phyloP scores from a whole-genome alignment of 1,140 invertebrate genomes.

The Drosophila melanogaster region DNA sequence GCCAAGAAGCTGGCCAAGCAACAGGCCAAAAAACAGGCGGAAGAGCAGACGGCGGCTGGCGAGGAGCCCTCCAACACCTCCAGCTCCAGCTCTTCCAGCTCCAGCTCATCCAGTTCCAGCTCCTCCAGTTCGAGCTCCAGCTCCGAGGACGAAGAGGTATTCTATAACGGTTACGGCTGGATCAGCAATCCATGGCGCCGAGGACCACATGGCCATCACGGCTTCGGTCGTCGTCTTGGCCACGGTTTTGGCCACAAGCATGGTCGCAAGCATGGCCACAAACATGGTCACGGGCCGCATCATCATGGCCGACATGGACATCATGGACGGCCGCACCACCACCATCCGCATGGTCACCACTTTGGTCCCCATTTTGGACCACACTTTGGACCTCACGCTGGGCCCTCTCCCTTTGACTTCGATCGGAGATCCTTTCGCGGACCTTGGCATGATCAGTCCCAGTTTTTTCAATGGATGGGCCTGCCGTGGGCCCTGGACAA shows the following conservation, averaged over 20 bases:
- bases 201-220: conserved; percentile 30
- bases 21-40: background rate
- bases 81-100: conserved; percentile 36
- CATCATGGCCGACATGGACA: conserved; percentile 8
- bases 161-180: conserved; percentile 28
- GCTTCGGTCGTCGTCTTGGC: conserved; percentile 13
- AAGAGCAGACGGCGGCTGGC: background rate
- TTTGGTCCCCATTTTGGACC: conserved; percentile 19
- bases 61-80: conserved; percentile 30
- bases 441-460: conserved; percentile 31
- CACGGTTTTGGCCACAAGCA: conserved; percentile 36
- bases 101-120: conserved; percentile 32
- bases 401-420: conserved; percentile 15
- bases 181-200: conserved; percentile 27
- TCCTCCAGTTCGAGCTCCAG: conserved; percentile 39
- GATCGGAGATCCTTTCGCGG: conserved; percentile 17
- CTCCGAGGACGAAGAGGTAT: conserved; percentile 20
- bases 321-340: background rate
- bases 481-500: conserved; percentile 57
- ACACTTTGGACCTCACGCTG: conserved; percentile 31
- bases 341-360: background rate
- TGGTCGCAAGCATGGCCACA: conserved; percentile 28
- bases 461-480: conserved; percentile 69
- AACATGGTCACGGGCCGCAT: conserved; percentile 22
- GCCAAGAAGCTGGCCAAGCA: conserved; percentile 53